Evolutionary conservation across 2,888 invertebrate genomes (phyloP).

Genomic region (Acleris sparsana): DNA sequence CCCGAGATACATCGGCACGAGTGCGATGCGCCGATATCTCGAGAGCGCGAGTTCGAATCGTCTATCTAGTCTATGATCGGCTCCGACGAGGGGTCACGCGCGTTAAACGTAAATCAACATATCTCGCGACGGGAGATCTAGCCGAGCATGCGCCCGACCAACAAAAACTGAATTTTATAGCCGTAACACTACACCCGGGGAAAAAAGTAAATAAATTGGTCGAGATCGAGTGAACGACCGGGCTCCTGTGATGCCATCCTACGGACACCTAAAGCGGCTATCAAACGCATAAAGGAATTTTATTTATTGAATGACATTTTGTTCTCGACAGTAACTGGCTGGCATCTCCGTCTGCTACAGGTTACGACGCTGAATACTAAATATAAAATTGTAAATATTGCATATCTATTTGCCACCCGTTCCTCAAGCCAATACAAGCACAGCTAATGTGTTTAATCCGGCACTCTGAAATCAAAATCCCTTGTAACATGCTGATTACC

Average conservation of each 20-base stretch:
- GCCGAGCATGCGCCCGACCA: conserved; percentile 72
- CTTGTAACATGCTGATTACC: conserved; percentile 27
- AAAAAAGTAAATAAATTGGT: conserved; percentile 79
- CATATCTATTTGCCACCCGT: too few species aligned
- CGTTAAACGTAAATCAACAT: conserved; percentile 84
- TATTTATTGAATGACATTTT: conserved; percentile 32
- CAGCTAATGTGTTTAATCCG: conserved; percentile 24
- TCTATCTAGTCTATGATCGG: conserved; percentile 82
- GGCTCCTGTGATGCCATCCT: conserved; percentile 54
- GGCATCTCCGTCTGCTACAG: conserved; percentile 10
- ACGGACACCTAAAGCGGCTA: conserved; percentile 44
- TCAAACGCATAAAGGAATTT: conserved; percentile 34
- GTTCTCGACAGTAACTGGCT: conserved; percentile 21
- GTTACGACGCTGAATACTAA: too few species aligned
- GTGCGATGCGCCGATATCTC: conserved; percentile 79
- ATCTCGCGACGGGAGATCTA: conserved; percentile 83
- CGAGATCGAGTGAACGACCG: conserved; percentile 68
- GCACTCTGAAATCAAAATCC: conserved; percentile 29
- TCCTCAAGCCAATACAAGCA: conserved; percentile 9
- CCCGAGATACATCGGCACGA: conserved; percentile 80
- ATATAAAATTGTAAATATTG: too few species aligned
- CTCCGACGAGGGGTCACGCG: conserved; percentile 80
- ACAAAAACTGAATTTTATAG: conserved; percentile 81
- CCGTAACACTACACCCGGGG: conserved; percentile 77
- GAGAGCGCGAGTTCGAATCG: conserved; percentile 76